Base-by-base conservation (phyloP, 2,797 vertebrate species). In the Lacerta viridis region DNA sequence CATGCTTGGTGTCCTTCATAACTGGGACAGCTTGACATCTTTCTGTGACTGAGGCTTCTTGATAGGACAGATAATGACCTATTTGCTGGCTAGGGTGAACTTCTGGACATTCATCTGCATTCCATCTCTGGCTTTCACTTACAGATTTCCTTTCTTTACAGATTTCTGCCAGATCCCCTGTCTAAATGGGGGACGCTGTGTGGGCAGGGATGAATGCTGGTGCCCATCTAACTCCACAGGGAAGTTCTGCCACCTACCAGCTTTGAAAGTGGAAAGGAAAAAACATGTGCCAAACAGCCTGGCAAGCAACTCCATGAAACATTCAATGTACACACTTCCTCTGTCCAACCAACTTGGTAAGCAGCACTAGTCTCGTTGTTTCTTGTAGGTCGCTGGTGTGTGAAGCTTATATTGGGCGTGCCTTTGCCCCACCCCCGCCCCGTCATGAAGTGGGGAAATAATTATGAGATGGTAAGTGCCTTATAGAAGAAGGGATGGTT, bases 81-180 rank as follows among this genome's bases (percentile, higher is more conserved):
- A 10, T 71, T 66, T 72, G 39, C 43, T 76, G 36, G 23, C 86
- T 77, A 78, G 72, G 87, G 41, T 43, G 23, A 85, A 10, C 7
- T 75, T 39, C 79, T 90, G 50, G 29, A 82, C 59, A 90, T 68
- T 84, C 33, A 93, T 27, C 72, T 17, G n/a, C 13, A 39, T 74
- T 74, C 36, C 72, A 39, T 39, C 18, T 74, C 87, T 74, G 83
- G 27, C n/a, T 41, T 20, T 88, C n/a, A 66, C 20, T 89, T 39
- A 27, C 23, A 83, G 8, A 10, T 74, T 91, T 74, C 71, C 91
- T 93, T 94, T 88, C 90, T 82, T 96, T 93, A 39, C 95, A 99
- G 99, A 98, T 94, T 99, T 99, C 95, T 99, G 99, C 97, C 98
- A 99, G 97, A 98, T 99, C 87, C 98, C 98, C n/a, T 99, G 99